Evolutionary conservation across 2,888 invertebrate species (phyloP).

Genomic region (Itoplectis maculator): DNA sequence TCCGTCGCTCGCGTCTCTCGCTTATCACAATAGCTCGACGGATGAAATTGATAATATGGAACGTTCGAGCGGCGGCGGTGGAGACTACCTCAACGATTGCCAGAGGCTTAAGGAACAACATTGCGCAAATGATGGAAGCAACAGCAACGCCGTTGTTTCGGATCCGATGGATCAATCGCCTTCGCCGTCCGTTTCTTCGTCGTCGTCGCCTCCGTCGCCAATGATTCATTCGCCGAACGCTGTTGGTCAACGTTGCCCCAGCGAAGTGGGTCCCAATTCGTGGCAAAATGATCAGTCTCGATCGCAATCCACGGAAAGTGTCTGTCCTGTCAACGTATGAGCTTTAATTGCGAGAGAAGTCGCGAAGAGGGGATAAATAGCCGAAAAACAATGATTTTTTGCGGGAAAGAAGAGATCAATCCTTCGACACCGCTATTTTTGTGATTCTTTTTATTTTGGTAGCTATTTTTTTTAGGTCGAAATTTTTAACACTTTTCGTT

Average conservation of each 20-base stretch:
- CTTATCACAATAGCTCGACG: slow-evolving; percentile 64
- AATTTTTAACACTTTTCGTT: too few species aligned
- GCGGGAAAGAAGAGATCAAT: not conserved
- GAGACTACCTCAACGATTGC: slow-evolving; percentile 84
- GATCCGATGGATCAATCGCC: slow-evolving; percentile 34
- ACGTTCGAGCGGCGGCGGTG: slow-evolving; percentile 82
- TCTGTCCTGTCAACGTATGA: slow-evolving; percentile 81
- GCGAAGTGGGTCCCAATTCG: slow-evolving; percentile 72
- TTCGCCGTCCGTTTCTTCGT: slow-evolving; percentile 19
- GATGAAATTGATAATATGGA: slow-evolving; percentile 73
- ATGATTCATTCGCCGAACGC: slow-evolving; percentile 8
- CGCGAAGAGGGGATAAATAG: not conserved
- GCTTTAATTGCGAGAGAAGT: slow-evolving; percentile 14
- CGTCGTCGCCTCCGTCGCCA: slow-evolving; percentile 34
- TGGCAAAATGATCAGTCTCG: slow-evolving; percentile 88
- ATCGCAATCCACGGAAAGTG: slow-evolving; percentile 77
- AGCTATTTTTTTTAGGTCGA: not conserved
- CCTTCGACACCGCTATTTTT: not conserved
- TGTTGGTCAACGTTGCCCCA: slow-evolving; percentile 32
- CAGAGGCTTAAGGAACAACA: slow-evolving; percentile 68
- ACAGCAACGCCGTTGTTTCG: not conserved
- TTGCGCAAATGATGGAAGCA: slow-evolving; percentile 22
- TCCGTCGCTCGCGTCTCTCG: slow-evolving; percentile 69
- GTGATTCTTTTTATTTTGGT: not conserved
- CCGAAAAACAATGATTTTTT: slow-evolving; percentile 6